Base-by-base conservation (phyloP, 2,797 vertebrate species). In the Toxotes lorentzi region DNA sequence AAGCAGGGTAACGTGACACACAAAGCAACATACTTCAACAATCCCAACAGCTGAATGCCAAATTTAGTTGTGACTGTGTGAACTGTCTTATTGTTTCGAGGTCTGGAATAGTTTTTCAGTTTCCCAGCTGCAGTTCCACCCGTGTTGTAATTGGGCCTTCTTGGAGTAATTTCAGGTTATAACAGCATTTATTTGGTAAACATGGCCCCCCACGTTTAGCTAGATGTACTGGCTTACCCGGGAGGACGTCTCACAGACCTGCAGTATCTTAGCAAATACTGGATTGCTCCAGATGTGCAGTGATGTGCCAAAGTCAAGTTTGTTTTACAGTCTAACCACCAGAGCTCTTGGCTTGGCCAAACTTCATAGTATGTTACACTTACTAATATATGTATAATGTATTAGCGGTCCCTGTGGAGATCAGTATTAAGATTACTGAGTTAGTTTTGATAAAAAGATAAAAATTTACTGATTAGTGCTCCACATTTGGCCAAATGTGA, bases 271-370 rank as follows among this genome's bases (percentile, higher is more conserved):
- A 38, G 71, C 65, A 51, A 79, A 78, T 58, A 40, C 64, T 67
- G 57, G 69, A 68, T 82, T 27, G 19, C 63, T 82, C 74, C 76
- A 72, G 65, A 82, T 82, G 77, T 89, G 83, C 87, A 73, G 84
- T 86, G 83, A 92, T 71, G 92, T 94, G 94, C 94, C 94, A 94
- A 93, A 91, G 80, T 84, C 66, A n/a, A 40, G 64, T 84, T 76
- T 75, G 70, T 80, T 78, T 76, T 77, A 83, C 70, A 47, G 70
- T 60, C 57, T 34, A 61, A 47, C 75, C 76, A 30, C 61, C 66
- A 38, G 75, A 82, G 80, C 78, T 81, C 66, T 81, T 45, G 77
- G 51, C 77, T 70, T n/a, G 72, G 76, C 73, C 83, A 79, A 85
- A 70, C 58, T 7, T 71, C n/a, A 50, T 53, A 59, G 41, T 78